Conservation (phyloP, 2,113 vertebrate species). For the Calyptomena viridis region DNA sequence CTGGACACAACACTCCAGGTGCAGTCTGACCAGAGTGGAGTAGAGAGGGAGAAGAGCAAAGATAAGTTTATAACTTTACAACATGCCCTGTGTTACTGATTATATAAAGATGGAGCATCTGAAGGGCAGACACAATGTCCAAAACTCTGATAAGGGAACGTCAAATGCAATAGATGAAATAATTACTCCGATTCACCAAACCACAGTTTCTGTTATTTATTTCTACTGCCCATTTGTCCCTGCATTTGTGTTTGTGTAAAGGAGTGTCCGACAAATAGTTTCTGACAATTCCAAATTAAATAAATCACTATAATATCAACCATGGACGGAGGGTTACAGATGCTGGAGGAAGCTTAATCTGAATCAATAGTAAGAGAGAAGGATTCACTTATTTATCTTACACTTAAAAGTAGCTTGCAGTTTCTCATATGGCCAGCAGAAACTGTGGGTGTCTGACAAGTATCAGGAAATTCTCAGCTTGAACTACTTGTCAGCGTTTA, state of each 20-base stretch:
- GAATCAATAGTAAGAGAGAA: not conserved
- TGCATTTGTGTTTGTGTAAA: not conserved
- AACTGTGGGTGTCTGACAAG: not conserved
- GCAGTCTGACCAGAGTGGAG: too few species aligned
- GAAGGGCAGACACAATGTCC: not conserved
- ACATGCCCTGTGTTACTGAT: not conserved
- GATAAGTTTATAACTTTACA: not conserved
- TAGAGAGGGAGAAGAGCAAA: not conserved
- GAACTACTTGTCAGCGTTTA: not conserved
- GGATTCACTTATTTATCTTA: not conserved
- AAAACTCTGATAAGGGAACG: not conserved
- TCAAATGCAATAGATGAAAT: not conserved
- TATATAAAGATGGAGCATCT: not conserved
- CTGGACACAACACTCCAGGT: not conserved
- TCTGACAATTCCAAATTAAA: not conserved
- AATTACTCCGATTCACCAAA: not conserved
- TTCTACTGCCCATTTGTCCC: not conserved
- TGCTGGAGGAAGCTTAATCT: not conserved
- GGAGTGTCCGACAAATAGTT: not conserved
- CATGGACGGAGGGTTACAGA: not conserved
- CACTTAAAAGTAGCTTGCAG: not conserved
- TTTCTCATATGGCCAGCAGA: not conserved
- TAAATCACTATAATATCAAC: not conserved
- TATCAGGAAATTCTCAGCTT: not conserved
- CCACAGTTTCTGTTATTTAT: not conserved